Evolutionary conservation across 2,888 invertebrate species (phyloP).

Genomic region (Drosophila trichaetosa): DNA sequence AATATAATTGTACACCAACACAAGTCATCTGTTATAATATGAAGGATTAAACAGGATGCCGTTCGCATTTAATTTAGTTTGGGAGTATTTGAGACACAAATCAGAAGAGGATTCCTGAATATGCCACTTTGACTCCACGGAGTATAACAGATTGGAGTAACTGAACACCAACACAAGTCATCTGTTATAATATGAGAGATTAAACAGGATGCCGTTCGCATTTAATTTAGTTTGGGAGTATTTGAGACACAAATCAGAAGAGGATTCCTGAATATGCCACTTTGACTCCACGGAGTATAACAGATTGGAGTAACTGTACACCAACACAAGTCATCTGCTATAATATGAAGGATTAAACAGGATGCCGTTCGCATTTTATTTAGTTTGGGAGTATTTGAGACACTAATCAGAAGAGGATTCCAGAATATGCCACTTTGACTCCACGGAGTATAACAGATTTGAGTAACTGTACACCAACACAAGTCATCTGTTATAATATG

Average conservation of each 20-base stretch:
- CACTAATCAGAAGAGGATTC: background rate
- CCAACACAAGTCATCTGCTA: slow-evolving; percentile 4
- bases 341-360: slow-evolving; percentile 22
- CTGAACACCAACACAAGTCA: too few relatives aligned
- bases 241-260: background rate
- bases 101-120: too few relatives aligned
- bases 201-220: too few relatives aligned
- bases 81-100: too few relatives aligned
- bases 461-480: background rate
- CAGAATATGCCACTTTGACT: too few relatives aligned
- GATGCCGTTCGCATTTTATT: slow-evolving; percentile 41
- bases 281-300: background rate
- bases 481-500: background rate
- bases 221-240: too few relatives aligned
- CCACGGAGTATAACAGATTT: too few relatives aligned
- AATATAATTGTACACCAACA: slow-evolving; percentile 27
- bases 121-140: too few relatives aligned
- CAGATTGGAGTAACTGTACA: slow-evolving; percentile 29
- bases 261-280: background rate
- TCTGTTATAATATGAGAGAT: too few relatives aligned
- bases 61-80: slow-evolving; percentile 14
- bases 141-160: too few relatives aligned
- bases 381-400: slow-evolving; percentile 43
- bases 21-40: slow-evolving; percentile 52
- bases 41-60: slow-evolving; percentile 20